A percentile compares a stretch with the other conserved stretches of the same genome.
These are phyloP conservation scores for Branchellion lobata DNA, from an alignment of 2,888 invertebrate genomes.

Conservation along the genomic window DNA sequence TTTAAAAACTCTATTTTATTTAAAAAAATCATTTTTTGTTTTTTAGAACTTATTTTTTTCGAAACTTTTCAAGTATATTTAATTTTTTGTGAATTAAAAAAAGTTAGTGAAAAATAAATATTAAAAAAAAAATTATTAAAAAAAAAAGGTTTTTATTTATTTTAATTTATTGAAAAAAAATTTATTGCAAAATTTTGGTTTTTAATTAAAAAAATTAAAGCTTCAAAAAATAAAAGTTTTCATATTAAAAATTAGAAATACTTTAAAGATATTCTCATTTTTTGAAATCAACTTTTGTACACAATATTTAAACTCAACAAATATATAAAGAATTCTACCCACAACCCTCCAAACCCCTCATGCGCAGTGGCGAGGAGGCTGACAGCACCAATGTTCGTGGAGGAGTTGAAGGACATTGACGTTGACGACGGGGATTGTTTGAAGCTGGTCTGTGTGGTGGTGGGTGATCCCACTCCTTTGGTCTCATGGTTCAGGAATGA, in stretches of 20 bases:
- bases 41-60: neutral
- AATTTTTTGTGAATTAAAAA: no score
- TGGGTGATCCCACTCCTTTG: constrained; percentile 57
- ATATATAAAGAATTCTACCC: neutral
- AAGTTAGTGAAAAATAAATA: no score
- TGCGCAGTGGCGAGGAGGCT: neutral
- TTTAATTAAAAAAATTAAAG: neutral
- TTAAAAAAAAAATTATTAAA: no score
- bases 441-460: constrained; percentile 56
- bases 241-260: no score
- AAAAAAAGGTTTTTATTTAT: neutral
- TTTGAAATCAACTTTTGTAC: no score
- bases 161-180: neutral
- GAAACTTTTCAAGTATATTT: neutral
- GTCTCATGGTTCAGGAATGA: constrained; percentile 60
- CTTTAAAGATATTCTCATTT: no score
- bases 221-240: no score
- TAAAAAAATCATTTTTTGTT: neutral
- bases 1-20: neutral
- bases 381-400: constrained; percentile 43
- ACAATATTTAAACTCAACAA: neutral
- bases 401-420: constrained; percentile 48
- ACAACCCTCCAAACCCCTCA: neutral
- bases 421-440: constrained; percentile 59
- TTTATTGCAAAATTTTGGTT: neutral